Percentiles rank a stretch among this genome's conserved stretches.
phyloP scores from a whole-genome alignment of 2,113 vertebrate genomes.

The Orthonyx spaldingii region DNA sequence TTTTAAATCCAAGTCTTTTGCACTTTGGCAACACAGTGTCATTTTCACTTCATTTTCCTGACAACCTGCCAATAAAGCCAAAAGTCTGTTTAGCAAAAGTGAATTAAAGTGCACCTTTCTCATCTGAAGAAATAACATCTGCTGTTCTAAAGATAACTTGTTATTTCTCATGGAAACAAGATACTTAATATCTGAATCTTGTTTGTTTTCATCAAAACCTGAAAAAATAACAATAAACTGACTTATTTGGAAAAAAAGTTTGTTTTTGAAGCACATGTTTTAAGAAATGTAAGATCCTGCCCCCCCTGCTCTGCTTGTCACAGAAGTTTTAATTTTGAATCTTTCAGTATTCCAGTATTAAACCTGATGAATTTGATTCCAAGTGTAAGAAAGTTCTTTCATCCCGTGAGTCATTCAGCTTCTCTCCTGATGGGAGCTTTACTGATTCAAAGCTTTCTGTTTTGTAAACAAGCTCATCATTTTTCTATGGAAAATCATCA shows the following conservation, averaged over 20 bases:
- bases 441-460: neutral
- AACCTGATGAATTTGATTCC: neutral
- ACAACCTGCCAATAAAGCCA: neutral
- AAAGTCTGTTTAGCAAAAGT: neutral
- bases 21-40: neutral
- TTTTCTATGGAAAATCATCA: neutral
- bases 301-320: neutral
- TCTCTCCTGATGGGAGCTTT: neutral
- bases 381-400: neutral
- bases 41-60: slow-evolving; percentile 29
- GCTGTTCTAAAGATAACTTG: neutral
- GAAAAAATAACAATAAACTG: neutral
- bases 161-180: neutral
- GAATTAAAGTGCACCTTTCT: slow-evolving; percentile 3
- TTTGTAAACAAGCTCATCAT: neutral
- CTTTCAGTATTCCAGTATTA: neutral
- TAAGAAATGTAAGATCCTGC: neutral
- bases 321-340: neutral
- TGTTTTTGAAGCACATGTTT: neutral
- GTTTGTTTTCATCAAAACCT: neutral
- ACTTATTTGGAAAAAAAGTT: neutral
- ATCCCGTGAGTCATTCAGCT: neutral
- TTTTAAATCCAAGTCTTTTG: slow-evolving; percentile 21
- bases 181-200: neutral
- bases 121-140: slow-evolving; percentile 14